Evolutionary conservation across 2,797 vertebrate species (phyloP).

Genomic region (Mormyrops boulengeri): DNA sequence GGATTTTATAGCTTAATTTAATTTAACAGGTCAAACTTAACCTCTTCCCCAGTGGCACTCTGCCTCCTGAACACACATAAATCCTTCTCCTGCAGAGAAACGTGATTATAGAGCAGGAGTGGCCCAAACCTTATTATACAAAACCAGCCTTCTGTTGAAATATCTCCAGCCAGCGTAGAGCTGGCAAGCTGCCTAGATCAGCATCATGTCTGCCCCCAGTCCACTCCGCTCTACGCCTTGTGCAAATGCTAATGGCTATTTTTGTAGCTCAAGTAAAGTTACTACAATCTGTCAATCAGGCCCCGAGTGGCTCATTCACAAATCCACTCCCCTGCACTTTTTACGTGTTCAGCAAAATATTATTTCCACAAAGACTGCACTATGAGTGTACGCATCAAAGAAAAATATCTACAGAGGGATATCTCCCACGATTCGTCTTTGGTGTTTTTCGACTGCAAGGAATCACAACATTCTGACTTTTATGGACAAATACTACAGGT

Average conservation of each 20-base stretch:
- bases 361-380: neutral
- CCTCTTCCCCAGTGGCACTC: neutral
- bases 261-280: constrained; percentile 1
- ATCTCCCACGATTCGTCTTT: neutral
- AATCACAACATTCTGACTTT: neutral
- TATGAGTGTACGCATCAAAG: neutral
- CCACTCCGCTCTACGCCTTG: neutral
- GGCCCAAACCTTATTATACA: neutral
- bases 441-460: neutral
- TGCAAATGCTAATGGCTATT: neutral
- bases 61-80: neutral
- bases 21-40: neutral
- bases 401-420: neutral
- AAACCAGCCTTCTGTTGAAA: constrained; percentile 1
- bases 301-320: neutral
- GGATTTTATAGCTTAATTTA: neutral
- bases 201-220: neutral
- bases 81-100: neutral
- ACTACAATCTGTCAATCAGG: neutral
- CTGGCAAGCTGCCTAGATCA: neutral
- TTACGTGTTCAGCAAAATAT: neutral
- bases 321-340: neutral
- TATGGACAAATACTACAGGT: neutral
- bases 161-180: neutral
- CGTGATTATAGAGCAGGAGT: neutral